Evolutionary conservation across 1,140 invertebrate species (phyloP), one percentile per base, ranked within the genome.

Genomic region (Antheraea mylitta): DNA sequence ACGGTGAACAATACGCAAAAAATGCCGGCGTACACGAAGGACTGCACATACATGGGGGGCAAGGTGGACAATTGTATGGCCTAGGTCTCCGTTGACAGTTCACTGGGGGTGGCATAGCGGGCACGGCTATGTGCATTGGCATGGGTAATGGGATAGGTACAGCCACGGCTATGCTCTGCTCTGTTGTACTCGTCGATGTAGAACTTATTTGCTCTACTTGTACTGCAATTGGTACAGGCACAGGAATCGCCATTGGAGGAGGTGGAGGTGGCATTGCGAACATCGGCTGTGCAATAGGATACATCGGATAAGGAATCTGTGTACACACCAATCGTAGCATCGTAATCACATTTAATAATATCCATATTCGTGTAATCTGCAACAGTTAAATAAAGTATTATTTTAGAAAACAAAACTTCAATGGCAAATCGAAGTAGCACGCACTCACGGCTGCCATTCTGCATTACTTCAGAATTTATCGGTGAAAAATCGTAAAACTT

Each of bases 1-100:
- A 90, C 7, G 81, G 76, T 11, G 88, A 90, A 48, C 88, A 90
- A 63, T 81, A 89, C 8, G 88, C 80, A 61, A 82, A 90, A 73
- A 89, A 89, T 7, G 85, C 69, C 58, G 88, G 88, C 0, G 86
- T 89, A 68, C 88, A 89, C 0, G 77, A 73, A 16, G 87, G 87
- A 62, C 60, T 58, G 62, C 87, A 90, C 0, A 79, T 18, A 58
- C 88, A 90, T 0, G 88, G 88, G 3, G 87, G 87, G 64, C 87
- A 88, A 3, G 81, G 77, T 0, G 85, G 85, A 66, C 84, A 85
- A 7, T 64, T 69, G 58, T 68, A 72, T 11, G 75, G 69, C 18
- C 72, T 72, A 8, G 73, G 68, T 16, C 73, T 69, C 36, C 8
- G 13, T 37, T 66, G 58, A 48, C 64, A 75, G 53, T 71, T 72